Percentiles rank a stretch among this genome's conserved stretches.
These are phyloP conservation scores for Hycleus cichorii DNA, from an alignment of 1,140 invertebrate species.

Conservation along the genomic window DNA sequence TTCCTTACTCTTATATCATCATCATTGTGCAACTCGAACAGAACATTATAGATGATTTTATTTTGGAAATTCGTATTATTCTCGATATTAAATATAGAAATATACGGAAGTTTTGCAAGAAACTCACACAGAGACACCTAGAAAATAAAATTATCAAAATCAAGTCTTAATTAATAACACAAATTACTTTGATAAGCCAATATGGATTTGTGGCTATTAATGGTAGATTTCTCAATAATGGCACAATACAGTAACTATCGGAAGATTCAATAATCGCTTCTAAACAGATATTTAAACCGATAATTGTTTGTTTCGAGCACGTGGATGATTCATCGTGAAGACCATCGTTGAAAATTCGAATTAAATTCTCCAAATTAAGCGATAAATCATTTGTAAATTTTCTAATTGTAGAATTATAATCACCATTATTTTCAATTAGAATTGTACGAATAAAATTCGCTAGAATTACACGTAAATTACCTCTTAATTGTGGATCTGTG, in stretches of 20 bases:
- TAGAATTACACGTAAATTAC: slow-evolving; percentile 58
- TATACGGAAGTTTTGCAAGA: slow-evolving; percentile 51
- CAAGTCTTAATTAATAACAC: slow-evolving; percentile 1
- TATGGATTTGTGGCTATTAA: slow-evolving; percentile 66
- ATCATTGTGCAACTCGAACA: slow-evolving; percentile 61
- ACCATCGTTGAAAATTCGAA: slow-evolving; percentile 22
- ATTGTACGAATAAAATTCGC: slow-evolving; percentile 59
- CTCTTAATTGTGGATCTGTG: slow-evolving; percentile 75
- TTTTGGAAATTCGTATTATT: slow-evolving; percentile 49
- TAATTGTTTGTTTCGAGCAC: slow-evolving; percentile 57
- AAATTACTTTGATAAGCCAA: slow-evolving; percentile 73
- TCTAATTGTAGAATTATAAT: slow-evolving; percentile 42
- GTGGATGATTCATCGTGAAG: slow-evolving; percentile 58
- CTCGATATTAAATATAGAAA: slow-evolving; percentile 45
- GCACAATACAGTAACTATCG: slow-evolving; percentile 43
- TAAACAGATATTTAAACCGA: slow-evolving; percentile 51
- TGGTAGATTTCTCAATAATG: slow-evolving; percentile 57
- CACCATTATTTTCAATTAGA: slow-evolving; percentile 51
- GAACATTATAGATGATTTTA: slow-evolving; percentile 52
- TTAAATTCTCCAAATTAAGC: slow-evolving; percentile 15
- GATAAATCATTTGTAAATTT: slow-evolving; percentile 21
- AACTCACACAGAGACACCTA: slow-evolving; percentile 54
- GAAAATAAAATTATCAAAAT: slow-evolving; percentile 15
- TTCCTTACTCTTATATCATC: slow-evolving; percentile 70
- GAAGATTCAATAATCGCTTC: slow-evolving; percentile 53